Evolutionary conservation across 53 echinoderm and acorn worm genomes (phyloP), one percentile per base, ranked within the genome.

Genomic region (Mesocentrotus franciscanus): DNA sequence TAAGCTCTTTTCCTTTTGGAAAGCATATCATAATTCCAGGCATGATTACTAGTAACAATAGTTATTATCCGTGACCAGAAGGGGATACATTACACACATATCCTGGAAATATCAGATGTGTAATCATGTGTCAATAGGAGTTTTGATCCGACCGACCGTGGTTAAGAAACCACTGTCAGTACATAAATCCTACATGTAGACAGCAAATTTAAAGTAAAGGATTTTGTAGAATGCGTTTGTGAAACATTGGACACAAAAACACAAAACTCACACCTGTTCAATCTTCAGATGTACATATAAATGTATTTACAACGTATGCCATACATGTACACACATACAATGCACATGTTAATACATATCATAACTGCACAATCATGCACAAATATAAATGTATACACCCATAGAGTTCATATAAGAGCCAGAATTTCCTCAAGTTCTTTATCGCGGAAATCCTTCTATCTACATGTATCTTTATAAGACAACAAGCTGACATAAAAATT

Each of bases 91-190:
- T 42, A 81, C 29, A 81, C 81, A 75, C 4, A 79, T 39, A 81
- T 81, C 81, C 81, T 81, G 81, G 81, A 81, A 81, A 81, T 81
- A 81, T 81, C 14, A 42, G 81, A 81, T 33, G 18, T 42, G 42
- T 81, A 64, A 64, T 64, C 20, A 78, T 78, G 34, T 32, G 34
- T 78, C 13, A 34, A 15, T 78, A 78, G 10, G 33, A 34, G 33
- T 78, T 78, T 78, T 78, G 78, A 78, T 78, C 78, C 14, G 10
- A 32, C 71, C 34, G 9, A 32, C 71, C 34, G 9, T 34, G 35
- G 30, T 30, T 30, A 13, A 12, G 76, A 8, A 78, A 34, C 24
- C 20, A 70, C 71, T 71, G 71, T 26, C 71, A n/a, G n/a, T 26
- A n/a, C 71, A 71, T 71, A 49, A 49, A 74, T 74, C 74, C 49